These are phyloP conservation scores for Morone chrysops DNA, from an alignment of 2,113 vertebrate species.

Conservation along the genomic window DNA sequence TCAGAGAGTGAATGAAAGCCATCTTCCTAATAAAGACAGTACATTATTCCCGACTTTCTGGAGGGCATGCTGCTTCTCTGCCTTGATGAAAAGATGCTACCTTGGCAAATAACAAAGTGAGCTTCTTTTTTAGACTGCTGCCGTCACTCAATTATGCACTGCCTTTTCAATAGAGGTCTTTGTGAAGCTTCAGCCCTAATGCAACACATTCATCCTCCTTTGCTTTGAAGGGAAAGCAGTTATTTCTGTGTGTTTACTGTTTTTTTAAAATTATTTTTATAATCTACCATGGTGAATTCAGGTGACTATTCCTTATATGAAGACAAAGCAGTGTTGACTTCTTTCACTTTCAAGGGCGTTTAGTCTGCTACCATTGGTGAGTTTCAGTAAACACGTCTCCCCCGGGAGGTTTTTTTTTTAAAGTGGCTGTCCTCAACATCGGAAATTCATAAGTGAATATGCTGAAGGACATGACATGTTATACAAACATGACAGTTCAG, in stretches of 20 bases:
- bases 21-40: constrained; percentile 58
- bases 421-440: constrained; percentile 32
- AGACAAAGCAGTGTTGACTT: constrained; percentile 47
- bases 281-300: constrained; percentile 22
- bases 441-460: constrained; percentile 60
- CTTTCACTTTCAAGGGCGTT: constrained; percentile 51
- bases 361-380: constrained; percentile 10
- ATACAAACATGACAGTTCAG: constrained; percentile 43
- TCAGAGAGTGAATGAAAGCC: constrained; percentile 62
- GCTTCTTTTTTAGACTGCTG: constrained; percentile 60
- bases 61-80: constrained; percentile 53
- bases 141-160: constrained; percentile 63
- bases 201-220: constrained; percentile 35
- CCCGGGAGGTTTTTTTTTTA: constrained; percentile 33
- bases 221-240: constrained; percentile 34
- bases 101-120: constrained; percentile 60
- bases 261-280: neutral
- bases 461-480: constrained; percentile 56
- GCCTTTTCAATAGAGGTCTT: constrained; percentile 63
- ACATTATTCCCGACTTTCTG: constrained; percentile 57
- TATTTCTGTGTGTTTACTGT: constrained; percentile 5
- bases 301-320: constrained; percentile 28
- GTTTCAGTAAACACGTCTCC: constrained; percentile 28
- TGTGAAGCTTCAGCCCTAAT: constrained; percentile 53
- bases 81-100: constrained; percentile 72